Conservation (phyloP, 2,113 vertebrate genomes). For the Apteryx owenii region DNA sequence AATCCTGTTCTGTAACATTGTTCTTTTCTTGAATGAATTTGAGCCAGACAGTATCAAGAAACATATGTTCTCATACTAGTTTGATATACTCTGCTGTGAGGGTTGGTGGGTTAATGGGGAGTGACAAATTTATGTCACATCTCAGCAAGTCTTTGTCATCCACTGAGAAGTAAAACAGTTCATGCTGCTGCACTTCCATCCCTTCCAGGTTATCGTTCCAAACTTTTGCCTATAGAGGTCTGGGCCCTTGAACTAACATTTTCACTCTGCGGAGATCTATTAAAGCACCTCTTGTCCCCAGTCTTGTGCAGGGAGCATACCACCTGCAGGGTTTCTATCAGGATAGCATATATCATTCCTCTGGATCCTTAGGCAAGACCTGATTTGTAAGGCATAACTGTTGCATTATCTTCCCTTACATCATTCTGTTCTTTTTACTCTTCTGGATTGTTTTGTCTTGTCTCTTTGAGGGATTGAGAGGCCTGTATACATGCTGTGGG, state of each 20-base stretch:
- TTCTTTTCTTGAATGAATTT: neutral
- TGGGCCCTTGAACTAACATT: neutral
- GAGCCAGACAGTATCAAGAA: neutral
- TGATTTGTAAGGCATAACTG: neutral
- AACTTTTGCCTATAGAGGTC: neutral
- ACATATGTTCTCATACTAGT: neutral
- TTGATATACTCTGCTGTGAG: neutral
- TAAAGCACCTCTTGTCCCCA: neutral
- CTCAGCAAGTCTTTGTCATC: neutral
- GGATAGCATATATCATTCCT: neutral
- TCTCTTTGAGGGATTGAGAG: neutral
- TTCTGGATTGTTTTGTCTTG: neutral
- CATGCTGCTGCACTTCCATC: neutral
- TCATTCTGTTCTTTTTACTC: neutral
- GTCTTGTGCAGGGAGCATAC: neutral
- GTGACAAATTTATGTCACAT: neutral
- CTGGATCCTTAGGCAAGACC: neutral
- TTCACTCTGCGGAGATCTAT: neutral
- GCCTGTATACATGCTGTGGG: neutral
- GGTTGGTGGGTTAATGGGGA: neutral
- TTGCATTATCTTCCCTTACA: neutral
- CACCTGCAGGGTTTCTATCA: slow-evolving; percentile 6
- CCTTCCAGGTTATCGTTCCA: neutral
- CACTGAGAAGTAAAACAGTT: neutral
- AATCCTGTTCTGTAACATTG: neutral